A percentile compares a stretch with the other conserved stretches of the same genome.
These are phyloP conservation scores for Tachina lurida DNA, from an alignment of 2,888 invertebrate species.

Conservation along the genomic window DNA sequence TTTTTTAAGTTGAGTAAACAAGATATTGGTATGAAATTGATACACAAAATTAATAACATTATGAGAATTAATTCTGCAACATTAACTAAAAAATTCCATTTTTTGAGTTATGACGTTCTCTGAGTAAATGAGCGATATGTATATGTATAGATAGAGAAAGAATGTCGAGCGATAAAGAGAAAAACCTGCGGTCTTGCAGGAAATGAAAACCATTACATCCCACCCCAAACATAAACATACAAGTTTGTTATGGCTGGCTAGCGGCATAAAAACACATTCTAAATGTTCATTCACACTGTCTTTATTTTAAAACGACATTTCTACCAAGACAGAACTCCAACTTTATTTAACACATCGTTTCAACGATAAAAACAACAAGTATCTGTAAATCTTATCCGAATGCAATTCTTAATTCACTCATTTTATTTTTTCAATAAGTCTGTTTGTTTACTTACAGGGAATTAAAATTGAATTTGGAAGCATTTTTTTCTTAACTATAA, in stretches of 20 bases:
- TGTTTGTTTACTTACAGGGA: too few relatives aligned
- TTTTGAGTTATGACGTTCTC: too few relatives aligned
- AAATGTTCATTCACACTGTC: not conserved
- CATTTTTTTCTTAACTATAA: too few relatives aligned
- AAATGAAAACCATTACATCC: conserved; percentile 27
- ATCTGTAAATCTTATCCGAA: not conserved
- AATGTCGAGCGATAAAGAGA: not conserved
- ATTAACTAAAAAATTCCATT: too few relatives aligned
- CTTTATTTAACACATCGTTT: not conserved
- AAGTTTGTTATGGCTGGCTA: conserved; percentile 67
- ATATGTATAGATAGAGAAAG: not conserved
- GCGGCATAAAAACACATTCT: conserved; percentile 9
- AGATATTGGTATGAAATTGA: too few relatives aligned
- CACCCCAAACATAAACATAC: not conserved
- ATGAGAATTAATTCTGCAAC: too few relatives aligned
- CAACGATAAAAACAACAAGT: not conserved
- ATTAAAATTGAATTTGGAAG: too few relatives aligned
- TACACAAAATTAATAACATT: too few relatives aligned
- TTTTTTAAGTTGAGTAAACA: too few relatives aligned
- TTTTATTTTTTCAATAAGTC: too few relatives aligned
- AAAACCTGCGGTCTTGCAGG: conserved; percentile 1
- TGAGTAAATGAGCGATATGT: too few relatives aligned
- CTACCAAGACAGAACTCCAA: not conserved
- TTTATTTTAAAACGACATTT: not conserved
- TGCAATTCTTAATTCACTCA: too few relatives aligned